Percentiles rank a stretch among this genome's conserved stretches.
Conservation (phyloP, 2,797 vertebrate genomes). For the Orestias chungarensis region DNA sequence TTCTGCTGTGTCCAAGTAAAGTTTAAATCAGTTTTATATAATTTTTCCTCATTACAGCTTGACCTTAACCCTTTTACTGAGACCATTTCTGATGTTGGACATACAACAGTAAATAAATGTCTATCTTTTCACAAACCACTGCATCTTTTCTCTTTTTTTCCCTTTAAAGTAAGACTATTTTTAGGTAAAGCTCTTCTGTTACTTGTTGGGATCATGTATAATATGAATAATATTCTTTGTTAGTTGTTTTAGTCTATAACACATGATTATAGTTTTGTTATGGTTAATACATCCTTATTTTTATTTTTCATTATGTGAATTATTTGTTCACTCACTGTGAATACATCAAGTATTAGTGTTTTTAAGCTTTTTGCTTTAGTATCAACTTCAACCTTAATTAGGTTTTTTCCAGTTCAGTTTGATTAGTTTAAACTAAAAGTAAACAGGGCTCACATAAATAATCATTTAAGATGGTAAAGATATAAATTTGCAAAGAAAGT, state of each 20-base stretch:
- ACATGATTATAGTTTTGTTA: too few relatives aligned
- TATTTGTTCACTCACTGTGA: background rate
- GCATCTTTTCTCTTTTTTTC: background rate
- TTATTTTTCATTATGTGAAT: background rate
- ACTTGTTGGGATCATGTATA: too few relatives aligned
- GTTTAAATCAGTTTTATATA: background rate
- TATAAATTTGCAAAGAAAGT: too few relatives aligned
- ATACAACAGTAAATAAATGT: background rate
- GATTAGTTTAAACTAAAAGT: too few relatives aligned
- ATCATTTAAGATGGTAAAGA: too few relatives aligned
- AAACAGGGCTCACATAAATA: background rate
- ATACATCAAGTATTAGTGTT: background rate
- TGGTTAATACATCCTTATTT: background rate
- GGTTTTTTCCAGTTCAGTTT: too few relatives aligned
- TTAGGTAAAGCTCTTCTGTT: too few relatives aligned
- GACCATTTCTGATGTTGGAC: background rate
- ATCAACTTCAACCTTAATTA: too few relatives aligned
- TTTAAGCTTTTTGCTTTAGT: too few relatives aligned
- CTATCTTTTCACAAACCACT: background rate
- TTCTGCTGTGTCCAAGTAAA: background rate
- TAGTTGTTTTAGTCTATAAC: background rate
- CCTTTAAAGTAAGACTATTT: background rate
- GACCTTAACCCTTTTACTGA: background rate
- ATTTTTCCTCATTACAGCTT: background rate
- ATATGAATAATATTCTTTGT: too few relatives aligned